phyloP scores from a whole-genome alignment of 2,888 invertebrate genomes.

The Hydraecia micacea region DNA sequence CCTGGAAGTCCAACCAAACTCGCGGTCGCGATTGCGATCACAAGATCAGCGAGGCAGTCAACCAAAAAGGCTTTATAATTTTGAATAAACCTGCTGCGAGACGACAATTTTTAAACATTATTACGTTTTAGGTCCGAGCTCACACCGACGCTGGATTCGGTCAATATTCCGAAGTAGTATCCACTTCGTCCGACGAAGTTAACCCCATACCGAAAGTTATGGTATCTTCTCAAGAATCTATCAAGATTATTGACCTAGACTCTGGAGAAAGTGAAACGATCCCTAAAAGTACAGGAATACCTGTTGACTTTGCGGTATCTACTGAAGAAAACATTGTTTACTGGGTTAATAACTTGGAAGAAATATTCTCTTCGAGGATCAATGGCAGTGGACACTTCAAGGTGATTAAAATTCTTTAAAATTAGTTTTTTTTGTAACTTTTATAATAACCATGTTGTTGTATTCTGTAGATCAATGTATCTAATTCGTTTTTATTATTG shows the following conservation, averaged over 20 bases:
- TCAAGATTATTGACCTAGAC: constrained; percentile 94
- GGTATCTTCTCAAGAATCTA: constrained; percentile 93
- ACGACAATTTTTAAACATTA: neutral
- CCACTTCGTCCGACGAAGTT: constrained; percentile 91
- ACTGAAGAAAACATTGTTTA: constrained; percentile 93
- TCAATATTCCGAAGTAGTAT: constrained; percentile 91
- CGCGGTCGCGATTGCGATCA: neutral
- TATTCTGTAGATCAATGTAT: neutral
- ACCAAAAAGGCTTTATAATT: neutral
- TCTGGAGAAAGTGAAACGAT: constrained; percentile 91
- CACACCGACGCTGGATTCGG: constrained; percentile 95
- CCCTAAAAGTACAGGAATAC: constrained; percentile 92
- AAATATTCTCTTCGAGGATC: constrained; percentile 91
- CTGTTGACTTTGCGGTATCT: constrained; percentile 92
- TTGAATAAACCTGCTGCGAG: neutral
- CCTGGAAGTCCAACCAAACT: neutral
- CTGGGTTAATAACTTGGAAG: constrained; percentile 95
- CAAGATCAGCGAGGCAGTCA: neutral
- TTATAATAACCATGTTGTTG: neutral
- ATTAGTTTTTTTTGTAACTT: neutral
- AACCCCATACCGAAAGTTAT: constrained; percentile 95
- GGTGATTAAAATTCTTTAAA: constrained; percentile 68
- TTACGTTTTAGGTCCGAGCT: constrained; percentile 92
- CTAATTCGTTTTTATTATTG: constrained; percentile 14
- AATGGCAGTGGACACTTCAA: constrained; percentile 89